These are phyloP conservation scores for Cephus spinipes DNA, from an alignment of 2,888 invertebrate genomes.

Conservation along the genomic window DNA sequence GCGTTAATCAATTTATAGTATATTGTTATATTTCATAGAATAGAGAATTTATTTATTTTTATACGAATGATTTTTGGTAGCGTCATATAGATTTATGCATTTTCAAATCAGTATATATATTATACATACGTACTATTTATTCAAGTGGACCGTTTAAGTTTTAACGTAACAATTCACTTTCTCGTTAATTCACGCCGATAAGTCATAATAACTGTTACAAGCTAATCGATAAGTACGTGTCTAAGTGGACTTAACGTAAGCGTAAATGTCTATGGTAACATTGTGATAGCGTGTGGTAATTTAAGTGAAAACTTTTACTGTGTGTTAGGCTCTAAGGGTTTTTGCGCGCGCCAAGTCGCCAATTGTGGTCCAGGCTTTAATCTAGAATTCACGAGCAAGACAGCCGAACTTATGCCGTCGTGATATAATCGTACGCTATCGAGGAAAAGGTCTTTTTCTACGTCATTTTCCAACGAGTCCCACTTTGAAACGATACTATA, in stretches of 20 bases:
- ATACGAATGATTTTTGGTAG: slow-evolving; percentile 35
- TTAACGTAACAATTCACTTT: not conserved
- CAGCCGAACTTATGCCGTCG: not conserved
- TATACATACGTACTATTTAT: not conserved
- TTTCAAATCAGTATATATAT: not conserved
- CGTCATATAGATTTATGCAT: slow-evolving; percentile 1
- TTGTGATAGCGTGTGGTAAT: not conserved
- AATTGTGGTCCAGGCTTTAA: slow-evolving; percentile 58
- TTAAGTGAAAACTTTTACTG: not conserved
- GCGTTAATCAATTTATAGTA: not conserved
- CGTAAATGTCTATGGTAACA: not conserved
- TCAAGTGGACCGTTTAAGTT: not conserved
- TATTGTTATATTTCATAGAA: slow-evolving; percentile 41
- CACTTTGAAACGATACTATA: not conserved
- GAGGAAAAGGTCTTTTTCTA: not conserved
- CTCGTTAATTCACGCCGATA: not conserved
- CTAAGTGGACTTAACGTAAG: not conserved
- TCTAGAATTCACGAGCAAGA: slow-evolving; percentile 26
- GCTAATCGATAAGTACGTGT: not conserved
- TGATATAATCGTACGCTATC: not conserved
- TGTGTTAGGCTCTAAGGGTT: not conserved
- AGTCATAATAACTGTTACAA: not conserved
- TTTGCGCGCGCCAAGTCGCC: slow-evolving; percentile 40
- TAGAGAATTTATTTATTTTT: slow-evolving; percentile 57
- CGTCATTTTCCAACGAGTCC: not conserved